Evolutionary conservation across 2,888 invertebrate species (phyloP).

Genomic region (Elegia similella): DNA sequence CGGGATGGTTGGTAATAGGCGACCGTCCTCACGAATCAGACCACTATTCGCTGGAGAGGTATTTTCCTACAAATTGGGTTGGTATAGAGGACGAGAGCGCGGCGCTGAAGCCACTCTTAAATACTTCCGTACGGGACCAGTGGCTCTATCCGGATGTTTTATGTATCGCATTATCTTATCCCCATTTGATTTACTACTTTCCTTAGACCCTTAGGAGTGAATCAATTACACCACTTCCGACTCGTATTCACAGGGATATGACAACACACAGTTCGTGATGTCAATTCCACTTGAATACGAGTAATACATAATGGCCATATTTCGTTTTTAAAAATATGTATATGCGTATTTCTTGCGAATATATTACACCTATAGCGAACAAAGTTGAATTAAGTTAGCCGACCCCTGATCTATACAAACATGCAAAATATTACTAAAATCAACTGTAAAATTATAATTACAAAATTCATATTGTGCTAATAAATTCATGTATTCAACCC

Average conservation of each 20-base stretch:
- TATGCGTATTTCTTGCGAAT: no score
- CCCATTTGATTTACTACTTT: background rate
- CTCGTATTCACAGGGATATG: no score
- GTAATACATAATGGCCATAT: no score
- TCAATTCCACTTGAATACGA: no score
- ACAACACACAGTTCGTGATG: no score
- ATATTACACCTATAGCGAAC: no score
- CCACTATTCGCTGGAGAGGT: slow-evolving; percentile 43
- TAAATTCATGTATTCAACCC: background rate
- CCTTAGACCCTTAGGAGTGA: no score
- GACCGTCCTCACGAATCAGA: slow-evolving; percentile 50
- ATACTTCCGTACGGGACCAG: background rate
- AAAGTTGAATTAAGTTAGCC: background rate
- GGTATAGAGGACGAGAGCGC: slow-evolving; percentile 41
- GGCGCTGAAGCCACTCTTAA: slow-evolving; percentile 19
- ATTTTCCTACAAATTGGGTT: slow-evolving; percentile 57
- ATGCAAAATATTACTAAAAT: background rate
- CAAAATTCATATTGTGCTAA: background rate
- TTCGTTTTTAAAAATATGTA: no score
- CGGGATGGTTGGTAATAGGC: slow-evolving; percentile 14
- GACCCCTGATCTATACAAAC: background rate
- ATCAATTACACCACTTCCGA: no score
- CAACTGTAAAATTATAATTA: background rate
- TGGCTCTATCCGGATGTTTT: background rate
- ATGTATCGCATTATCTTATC: background rate